These are phyloP conservation scores for Psittacula derbiana DNA, from an alignment of 2,797 vertebrate genomes.

Conservation along the genomic window DNA sequence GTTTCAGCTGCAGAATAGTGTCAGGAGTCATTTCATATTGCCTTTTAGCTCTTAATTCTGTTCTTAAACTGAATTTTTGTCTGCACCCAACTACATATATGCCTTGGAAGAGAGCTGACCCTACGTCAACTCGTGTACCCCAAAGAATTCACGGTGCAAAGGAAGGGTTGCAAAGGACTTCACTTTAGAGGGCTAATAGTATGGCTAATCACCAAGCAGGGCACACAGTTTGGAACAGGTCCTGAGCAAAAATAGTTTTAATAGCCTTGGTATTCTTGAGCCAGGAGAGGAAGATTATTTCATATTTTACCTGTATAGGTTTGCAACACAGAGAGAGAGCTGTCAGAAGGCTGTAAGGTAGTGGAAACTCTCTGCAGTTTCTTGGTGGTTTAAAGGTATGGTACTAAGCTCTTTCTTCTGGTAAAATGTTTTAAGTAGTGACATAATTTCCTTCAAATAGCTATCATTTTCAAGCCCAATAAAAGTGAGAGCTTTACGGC, in stretches of 20 bases:
- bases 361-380: conserved; percentile 1
- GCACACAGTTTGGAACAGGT: neutral
- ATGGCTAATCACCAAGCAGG: neutral
- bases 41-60: neutral
- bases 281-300: neutral
- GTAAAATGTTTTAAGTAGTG: conserved; percentile 52
- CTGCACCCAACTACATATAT: neutral
- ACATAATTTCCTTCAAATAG: conserved; percentile 58
- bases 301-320: neutral
- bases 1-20: neutral
- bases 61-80: neutral
- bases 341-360: neutral
- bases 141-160: neutral
- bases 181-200: rapidly evolving
- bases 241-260: neutral
- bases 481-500: conserved; percentile 30
- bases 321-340: neutral
- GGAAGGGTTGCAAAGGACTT: neutral
- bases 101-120: neutral
- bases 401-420: conserved; percentile 36
- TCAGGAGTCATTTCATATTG: neutral
- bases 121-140: rapidly evolving
- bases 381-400: neutral
- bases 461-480: conserved; percentile 33
- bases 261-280: neutral